Conservation (phyloP, 1,140 invertebrate species). For the Olivierus martensii region DNA sequence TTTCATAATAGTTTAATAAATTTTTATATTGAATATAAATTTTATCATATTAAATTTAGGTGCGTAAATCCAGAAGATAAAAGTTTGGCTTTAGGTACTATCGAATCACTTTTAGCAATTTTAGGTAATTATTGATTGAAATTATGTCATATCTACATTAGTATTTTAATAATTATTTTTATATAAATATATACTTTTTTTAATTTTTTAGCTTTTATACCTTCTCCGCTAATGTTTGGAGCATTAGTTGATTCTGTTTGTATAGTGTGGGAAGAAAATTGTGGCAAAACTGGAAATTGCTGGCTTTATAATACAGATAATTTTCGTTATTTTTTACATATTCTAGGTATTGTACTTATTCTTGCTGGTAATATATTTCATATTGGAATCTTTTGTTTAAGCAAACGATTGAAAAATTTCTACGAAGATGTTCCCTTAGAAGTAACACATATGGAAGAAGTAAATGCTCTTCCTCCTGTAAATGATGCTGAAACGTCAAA, state of each 20-base stretch:
- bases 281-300: constrained; percentile 28
- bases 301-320: constrained; percentile 27
- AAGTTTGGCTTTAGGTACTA: constrained; percentile 24
- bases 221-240: constrained; percentile 29
- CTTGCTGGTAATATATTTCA: too few relatives aligned
- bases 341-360: too few relatives aligned
- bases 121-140: constrained; percentile 17
- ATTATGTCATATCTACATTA: neutral
- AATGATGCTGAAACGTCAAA: too few relatives aligned
- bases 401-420: too few relatives aligned
- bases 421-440: too few relatives aligned
- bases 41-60: too few relatives aligned
- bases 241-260: constrained; percentile 26
- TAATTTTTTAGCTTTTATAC: constrained; percentile 24
- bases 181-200: neutral
- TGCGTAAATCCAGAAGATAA: constrained; percentile 26
- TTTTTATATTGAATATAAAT: too few relatives aligned
- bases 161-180: neutral
- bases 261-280: constrained; percentile 25
- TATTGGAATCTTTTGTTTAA: too few relatives aligned
- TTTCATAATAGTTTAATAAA: too few relatives aligned
- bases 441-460: too few relatives aligned
- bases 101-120: constrained; percentile 18
- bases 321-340: constrained; percentile 22
- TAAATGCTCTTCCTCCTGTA: too few relatives aligned